Evolutionary conservation across 2,888 invertebrate genomes (phyloP).

Genomic region (Atrina japonica): DNA sequence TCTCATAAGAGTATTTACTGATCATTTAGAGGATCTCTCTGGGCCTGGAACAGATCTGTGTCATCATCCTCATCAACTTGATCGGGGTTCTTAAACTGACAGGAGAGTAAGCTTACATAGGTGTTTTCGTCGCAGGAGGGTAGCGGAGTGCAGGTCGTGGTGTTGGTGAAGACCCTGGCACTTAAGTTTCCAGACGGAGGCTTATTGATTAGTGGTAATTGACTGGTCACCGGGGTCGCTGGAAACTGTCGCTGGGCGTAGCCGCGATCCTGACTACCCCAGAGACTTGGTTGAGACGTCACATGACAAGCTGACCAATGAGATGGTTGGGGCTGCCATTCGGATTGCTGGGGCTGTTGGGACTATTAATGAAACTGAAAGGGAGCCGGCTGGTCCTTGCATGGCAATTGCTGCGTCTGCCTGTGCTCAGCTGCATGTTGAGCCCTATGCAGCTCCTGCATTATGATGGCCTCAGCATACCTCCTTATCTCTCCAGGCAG

Average conservation of each 20-base stretch:
- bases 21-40: slow-evolving; percentile 8
- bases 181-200: neutral
- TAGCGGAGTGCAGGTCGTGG: slow-evolving; percentile 4
- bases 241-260: slow-evolving; percentile 34
- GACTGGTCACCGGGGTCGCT: slow-evolving; percentile 22
- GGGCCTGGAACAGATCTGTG: slow-evolving; percentile 25
- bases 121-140: slow-evolving; percentile 3
- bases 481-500: slow-evolving; percentile 33
- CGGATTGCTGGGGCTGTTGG: slow-evolving; percentile 25
- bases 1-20: no score
- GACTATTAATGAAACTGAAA: neutral
- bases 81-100: slow-evolving; percentile 6
- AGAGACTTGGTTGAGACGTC: slow-evolving; percentile 31
- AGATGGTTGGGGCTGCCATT: slow-evolving; percentile 31
- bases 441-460: slow-evolving; percentile 36
- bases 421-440: slow-evolving; percentile 25
- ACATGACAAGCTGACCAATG: slow-evolving; percentile 24
- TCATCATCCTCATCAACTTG: slow-evolving; percentile 15
- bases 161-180: neutral
- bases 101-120: slow-evolving; percentile 2
- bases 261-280: slow-evolving; percentile 36
- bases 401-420: no score
- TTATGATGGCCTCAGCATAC: no score
- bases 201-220: slow-evolving; percentile 6
- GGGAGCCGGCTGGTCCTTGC: slow-evolving; percentile 21